Evolutionary conservation across 2,113 vertebrate species (phyloP).

Genomic region (Sylvilagus bachmani): DNA sequence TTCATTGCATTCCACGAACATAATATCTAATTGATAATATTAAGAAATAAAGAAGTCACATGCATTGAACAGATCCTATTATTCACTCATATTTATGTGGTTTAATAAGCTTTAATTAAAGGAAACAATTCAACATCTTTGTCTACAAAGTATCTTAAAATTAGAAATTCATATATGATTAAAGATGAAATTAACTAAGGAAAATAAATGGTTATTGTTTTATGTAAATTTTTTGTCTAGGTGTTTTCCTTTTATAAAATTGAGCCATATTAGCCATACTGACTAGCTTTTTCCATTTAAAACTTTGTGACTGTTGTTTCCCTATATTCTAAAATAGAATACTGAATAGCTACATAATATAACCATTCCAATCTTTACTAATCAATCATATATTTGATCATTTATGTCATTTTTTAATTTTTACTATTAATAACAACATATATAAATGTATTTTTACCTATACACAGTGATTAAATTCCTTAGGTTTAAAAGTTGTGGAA

Average conservation of each 20-base stretch:
- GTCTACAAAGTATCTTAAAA: neutral
- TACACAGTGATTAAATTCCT: neutral
- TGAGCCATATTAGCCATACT: neutral
- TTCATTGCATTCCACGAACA: neutral
- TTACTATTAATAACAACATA: neutral
- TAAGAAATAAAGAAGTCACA: constrained; percentile 17
- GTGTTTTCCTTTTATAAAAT: constrained; percentile 2
- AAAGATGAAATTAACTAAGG: constrained; percentile 31
- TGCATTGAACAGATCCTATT: neutral
- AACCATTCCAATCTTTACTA: neutral
- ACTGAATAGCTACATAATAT: neutral
- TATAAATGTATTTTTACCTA: neutral
- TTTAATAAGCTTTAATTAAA: neutral
- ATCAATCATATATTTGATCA: neutral
- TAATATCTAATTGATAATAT: neutral
- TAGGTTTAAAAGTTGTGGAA: neutral
- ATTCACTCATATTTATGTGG: neutral
- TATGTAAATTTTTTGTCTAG: constrained; percentile 11
- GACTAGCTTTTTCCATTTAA: neutral
- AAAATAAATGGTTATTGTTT: neutral
- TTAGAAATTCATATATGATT: neutral
- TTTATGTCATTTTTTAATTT: neutral
- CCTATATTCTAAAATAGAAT: neutral
- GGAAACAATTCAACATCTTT: neutral
- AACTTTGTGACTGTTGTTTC: neutral